A percentile compares a stretch with the other conserved stretches of the same genome.
phyloP scores from a whole-genome alignment of 2,113 vertebrate genomes.

The Datnioides undecimradiatus region DNA sequence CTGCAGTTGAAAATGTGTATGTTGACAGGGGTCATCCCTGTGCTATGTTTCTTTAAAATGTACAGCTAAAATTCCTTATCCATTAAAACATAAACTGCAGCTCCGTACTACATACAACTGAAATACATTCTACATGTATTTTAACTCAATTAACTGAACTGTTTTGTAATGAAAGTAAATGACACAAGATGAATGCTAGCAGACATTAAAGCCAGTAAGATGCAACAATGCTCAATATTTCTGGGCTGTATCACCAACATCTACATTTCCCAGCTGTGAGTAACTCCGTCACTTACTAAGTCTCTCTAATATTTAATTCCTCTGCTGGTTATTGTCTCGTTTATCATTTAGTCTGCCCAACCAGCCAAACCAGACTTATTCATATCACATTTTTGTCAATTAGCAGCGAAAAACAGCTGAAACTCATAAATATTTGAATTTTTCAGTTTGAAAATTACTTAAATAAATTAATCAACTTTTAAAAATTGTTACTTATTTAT shows the following conservation, averaged over 20 bases:
- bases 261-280: neutral
- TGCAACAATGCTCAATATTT: neutral
- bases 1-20: no score
- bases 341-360: neutral
- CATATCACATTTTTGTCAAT: no score
- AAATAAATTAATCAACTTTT: neutral
- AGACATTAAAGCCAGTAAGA: neutral
- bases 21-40: no score
- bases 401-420: no score
- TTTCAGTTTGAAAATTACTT: neutral
- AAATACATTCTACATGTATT: no score
- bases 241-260: neutral
- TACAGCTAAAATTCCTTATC: neutral
- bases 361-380: no score
- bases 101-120: neutral
- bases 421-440: no score
- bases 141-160: no score
- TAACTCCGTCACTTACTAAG: neutral
- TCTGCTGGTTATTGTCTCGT: neutral
- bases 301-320: neutral
- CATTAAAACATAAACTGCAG: neutral
- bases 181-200: neutral
- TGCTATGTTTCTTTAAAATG: no score
- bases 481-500: neutral
- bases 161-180: neutral